Conservation (phyloP, 2,888 invertebrate species). For the Leptopilina drosophilae region DNA sequence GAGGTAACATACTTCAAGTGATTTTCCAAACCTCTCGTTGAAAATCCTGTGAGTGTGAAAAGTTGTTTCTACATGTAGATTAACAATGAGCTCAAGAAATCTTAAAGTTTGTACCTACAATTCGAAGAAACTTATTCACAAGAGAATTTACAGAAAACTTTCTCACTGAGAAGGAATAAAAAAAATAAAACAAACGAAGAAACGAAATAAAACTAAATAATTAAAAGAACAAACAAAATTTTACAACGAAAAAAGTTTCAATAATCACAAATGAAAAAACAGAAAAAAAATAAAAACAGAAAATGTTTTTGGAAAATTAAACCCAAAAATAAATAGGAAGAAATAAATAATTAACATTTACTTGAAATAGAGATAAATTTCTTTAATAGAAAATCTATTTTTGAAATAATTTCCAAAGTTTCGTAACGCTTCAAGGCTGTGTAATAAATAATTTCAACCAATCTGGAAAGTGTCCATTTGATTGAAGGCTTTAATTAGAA, state of each 20-base stretch:
- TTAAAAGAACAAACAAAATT: too few relatives aligned
- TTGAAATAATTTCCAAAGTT: not conserved
- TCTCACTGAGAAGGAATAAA: constrained; percentile 1
- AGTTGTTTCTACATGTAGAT: not conserved
- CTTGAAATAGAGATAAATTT: not conserved
- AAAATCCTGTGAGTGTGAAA: not conserved
- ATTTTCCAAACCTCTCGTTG: not conserved
- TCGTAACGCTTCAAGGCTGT: not conserved
- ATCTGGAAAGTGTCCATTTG: constrained; percentile 21
- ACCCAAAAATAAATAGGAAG: too few relatives aligned
- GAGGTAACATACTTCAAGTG: not conserved
- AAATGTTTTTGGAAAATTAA: too few relatives aligned
- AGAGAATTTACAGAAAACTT: constrained; percentile 5
- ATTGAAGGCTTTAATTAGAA: constrained; percentile 20
- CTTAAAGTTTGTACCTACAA: not conserved
- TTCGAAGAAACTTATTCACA: not conserved
- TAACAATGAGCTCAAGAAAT: not conserved
- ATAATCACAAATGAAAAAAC: too few relatives aligned
- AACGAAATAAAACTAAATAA: too few relatives aligned
- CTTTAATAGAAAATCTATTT: not conserved
- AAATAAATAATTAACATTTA: too few relatives aligned
- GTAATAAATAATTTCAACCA: not conserved
- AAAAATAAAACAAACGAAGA: not conserved
- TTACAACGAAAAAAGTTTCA: too few relatives aligned
- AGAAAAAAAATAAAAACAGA: not conserved